Evolutionary conservation across 1,140 invertebrate genomes (phyloP), one percentile per base, ranked within the genome.

Genomic region (Oryctes rhinoceros): DNA sequence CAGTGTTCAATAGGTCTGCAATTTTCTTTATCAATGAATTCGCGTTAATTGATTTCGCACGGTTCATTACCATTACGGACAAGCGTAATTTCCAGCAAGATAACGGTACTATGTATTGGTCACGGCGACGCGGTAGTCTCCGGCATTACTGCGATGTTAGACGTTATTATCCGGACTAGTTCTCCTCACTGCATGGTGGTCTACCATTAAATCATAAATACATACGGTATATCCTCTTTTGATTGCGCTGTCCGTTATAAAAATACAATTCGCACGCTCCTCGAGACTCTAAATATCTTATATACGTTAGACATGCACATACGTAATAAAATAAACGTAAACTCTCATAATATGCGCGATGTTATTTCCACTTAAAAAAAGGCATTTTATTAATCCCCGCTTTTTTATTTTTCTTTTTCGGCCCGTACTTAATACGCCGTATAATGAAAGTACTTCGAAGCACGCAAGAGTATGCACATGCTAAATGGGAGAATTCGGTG

Each of bases 381-480:
- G n/a, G 35, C 24, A 71, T 71, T 71, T 71, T 71, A 71, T 37
- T 71, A 71, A 71, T 71, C 65, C 24, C 9, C 10, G 9, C 20
- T 30, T 37, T 15, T 24, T 71, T 71, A 59, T 15, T 4, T 44
- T 62, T 62, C 13, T 62, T 5, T 62, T 20, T 13, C 18, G 65
- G 20, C 10, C 4, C 24, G 65, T 71, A 71, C 13, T 1, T 67
- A 67, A 67, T 67, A 67, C 4, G 20, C 24, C 18, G 24, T 20
- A 71, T 24, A 71, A 71, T 10, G 20, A 71, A 35, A 37, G 20
- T 20, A 71, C 65, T 0, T 71, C 11, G 13, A 4, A 71, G 35
- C 65, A 71, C 65, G 65, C 65, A 71, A 71, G 20, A 30, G 13
- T 11, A 9, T 71, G 5, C 11, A 71, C 20, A 24, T 7, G 24